These are phyloP conservation scores for Cavia porcellus DNA, from an alignment of 2,113 vertebrate genomes.

Conservation along the genomic window DNA sequence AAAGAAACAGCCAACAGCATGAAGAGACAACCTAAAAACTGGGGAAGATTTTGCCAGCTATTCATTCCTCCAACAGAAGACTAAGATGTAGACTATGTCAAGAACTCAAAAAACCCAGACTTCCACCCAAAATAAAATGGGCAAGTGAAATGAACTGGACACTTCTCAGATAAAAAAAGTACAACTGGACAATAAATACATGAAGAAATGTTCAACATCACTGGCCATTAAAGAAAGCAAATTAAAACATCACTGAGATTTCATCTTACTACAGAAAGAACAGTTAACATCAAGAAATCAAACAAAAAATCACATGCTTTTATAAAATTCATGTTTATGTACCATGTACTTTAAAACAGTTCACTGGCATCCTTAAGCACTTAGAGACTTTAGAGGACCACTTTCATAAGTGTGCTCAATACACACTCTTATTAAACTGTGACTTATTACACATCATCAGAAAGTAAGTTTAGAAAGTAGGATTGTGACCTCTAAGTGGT, in stretches of 20 bases:
- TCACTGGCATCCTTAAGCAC: too few relatives aligned
- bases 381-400: background rate
- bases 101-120: background rate
- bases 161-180: background rate
- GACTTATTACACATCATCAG: constrained; percentile 8
- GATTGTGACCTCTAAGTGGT: background rate
- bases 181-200: background rate
- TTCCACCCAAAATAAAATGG: background rate
- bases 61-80: background rate
- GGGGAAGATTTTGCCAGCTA: background rate
- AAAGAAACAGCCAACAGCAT: background rate
- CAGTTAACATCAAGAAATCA: too few relatives aligned
- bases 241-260: too few relatives aligned
- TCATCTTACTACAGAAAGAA: too few relatives aligned
- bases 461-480: constrained; percentile 20
- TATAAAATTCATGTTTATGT: too few relatives aligned
- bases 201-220: too few relatives aligned
- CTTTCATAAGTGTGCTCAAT: background rate
- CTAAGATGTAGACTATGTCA: background rate
- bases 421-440: background rate
- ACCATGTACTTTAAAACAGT: background rate
- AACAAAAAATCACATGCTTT: background rate
- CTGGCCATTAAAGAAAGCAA: too few relatives aligned
- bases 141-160: background rate
- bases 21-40: background rate